Conservation (phyloP, 2,797 vertebrate species). For the Poecilia gillii region DNA sequence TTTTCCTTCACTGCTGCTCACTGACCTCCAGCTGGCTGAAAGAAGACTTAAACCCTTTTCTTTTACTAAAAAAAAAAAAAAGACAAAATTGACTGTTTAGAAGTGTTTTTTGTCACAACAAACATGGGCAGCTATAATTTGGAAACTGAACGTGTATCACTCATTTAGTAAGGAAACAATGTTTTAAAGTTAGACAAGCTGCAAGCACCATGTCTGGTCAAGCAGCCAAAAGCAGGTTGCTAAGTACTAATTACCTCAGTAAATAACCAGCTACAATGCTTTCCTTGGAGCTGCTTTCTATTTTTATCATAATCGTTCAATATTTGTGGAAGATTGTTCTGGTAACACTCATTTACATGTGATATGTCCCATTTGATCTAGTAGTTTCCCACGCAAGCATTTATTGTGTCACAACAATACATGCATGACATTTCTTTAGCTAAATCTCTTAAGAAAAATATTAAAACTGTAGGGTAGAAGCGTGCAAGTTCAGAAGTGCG, state of each 20-base stretch:
- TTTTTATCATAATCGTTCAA: background rate
- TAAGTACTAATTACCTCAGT: too few relatives aligned
- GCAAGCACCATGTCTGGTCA: background rate
- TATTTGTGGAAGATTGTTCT: background rate
- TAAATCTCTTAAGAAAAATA: background rate
- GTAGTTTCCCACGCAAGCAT: background rate
- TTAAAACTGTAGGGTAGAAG: background rate
- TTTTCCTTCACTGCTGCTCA: background rate
- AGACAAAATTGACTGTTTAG: background rate
- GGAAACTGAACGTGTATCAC: background rate
- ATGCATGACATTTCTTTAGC: background rate
- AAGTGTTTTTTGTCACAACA: background rate
- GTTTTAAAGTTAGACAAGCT: background rate
- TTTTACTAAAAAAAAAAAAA: background rate
- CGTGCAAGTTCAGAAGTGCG: background rate
- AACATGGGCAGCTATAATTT: background rate
- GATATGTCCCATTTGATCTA: background rate
- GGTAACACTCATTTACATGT: background rate
- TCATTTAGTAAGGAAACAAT: background rate
- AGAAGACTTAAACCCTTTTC: background rate
- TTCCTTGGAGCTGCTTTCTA: background rate
- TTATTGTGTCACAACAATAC: background rate
- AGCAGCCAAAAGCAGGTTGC: background rate
- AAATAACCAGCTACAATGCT: background rate
- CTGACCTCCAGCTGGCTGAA: background rate